Evolutionary conservation across 2,113 vertebrate species (phyloP), one percentile per base, ranked within the genome.

Genomic region (pig (Sus scrofa)): DNA sequence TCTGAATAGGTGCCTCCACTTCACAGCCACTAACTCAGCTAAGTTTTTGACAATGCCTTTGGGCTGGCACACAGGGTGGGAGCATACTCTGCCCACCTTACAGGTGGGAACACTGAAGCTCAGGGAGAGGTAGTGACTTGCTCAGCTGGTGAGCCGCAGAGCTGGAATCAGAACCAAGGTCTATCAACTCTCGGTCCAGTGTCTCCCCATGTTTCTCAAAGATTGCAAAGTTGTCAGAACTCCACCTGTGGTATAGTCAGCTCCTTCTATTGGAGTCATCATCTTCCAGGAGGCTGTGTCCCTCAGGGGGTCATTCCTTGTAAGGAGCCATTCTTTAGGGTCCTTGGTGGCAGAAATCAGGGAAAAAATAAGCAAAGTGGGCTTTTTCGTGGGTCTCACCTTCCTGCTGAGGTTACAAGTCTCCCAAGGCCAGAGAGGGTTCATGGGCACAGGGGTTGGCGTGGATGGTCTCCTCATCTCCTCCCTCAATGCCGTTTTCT

Each of bases 331-430:
- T 85, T 24, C 88, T 68, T 78, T 30, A 86, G 67, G 13, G 14
- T 37, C 52, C 18, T 39, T 30, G 39, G 44, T 52, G 44, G 82
- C 63, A 91, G 65, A 90, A 73, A 63, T 27, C 22, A 50, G 79
- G 30, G 77, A 56, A 60, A 39, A 12, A 56, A 65, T 16, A 24
- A 87, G 34, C 34, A 7, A 9, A 26, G 24, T 14, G 24, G 34
- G 24, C 22, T 73, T 39, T 73, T n/a, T 30, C 2, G 0, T 30
- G 50, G 11, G 2, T 18, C 34, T 39, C 65, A 26, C 39, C 60
- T 86, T 30, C 44, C 65, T 71, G 54, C 71, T 12, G 6, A 77
- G 52, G 26, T 52, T 19, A 26, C 34, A 26, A 58, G 44, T 3
- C 58, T 73, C 32, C 44, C 6, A 44, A 32, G 65, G 34, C 32